Conservation (phyloP, 2,797 vertebrate genomes). For the Varecia variegata region DNA sequence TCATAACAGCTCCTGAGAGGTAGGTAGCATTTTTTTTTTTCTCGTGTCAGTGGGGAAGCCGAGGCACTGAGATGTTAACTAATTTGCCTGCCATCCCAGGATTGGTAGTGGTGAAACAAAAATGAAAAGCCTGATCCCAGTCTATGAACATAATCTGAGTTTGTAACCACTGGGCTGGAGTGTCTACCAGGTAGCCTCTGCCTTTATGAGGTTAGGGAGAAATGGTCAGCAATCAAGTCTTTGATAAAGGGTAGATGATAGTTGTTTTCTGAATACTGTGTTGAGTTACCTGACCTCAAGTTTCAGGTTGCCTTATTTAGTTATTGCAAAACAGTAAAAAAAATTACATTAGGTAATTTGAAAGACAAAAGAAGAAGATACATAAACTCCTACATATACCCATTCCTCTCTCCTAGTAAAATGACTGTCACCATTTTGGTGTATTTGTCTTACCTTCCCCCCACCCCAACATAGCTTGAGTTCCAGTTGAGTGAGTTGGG, state of each 20-base stretch:
- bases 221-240: background rate
- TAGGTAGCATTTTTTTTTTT: background rate
- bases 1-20: background rate
- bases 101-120: background rate
- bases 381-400: background rate
- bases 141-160: background rate
- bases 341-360: background rate
- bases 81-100: background rate
- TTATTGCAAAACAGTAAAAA: background rate
- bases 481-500: background rate
- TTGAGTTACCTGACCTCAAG: background rate
- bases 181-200: background rate
- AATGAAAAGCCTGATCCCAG: background rate
- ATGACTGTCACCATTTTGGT: background rate
- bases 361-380: background rate
- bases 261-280: background rate
- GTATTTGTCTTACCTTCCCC: background rate
- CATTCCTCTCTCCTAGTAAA: background rate
- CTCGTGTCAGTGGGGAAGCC: background rate
- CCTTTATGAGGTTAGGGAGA: background rate
- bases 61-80: background rate
- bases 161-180: background rate
- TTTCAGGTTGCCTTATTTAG: background rate
- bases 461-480: background rate
- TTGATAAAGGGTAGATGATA: background rate